phyloP scores from a whole-genome alignment of 1,140 invertebrate species.

The Leucophenga varia region DNA sequence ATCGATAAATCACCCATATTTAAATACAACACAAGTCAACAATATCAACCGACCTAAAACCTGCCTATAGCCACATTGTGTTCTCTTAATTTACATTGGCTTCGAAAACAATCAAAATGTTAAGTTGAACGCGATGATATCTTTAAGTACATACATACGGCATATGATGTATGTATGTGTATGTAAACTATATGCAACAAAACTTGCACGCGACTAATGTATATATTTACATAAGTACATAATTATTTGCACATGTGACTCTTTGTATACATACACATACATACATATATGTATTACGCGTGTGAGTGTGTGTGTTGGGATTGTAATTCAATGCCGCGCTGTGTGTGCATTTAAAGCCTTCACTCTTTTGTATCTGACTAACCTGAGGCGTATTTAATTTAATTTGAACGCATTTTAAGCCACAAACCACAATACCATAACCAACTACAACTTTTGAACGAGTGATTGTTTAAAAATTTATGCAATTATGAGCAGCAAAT shows the following conservation, averaged over 20 bases:
- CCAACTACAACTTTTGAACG: slow-evolving; percentile 15
- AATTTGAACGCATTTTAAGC: slow-evolving; percentile 48
- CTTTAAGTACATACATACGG: too few relatives aligned
- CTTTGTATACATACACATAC: slow-evolving; percentile 5
- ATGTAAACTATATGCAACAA: too few relatives aligned
- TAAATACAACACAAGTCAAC: too few relatives aligned
- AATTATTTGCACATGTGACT: too few relatives aligned
- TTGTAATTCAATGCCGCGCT: slow-evolving; percentile 44
- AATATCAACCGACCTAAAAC: too few relatives aligned
- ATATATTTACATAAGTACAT: slow-evolving; percentile 17
- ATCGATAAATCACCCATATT: too few relatives aligned
- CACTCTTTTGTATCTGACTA: slow-evolving; percentile 19
- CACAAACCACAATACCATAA: slow-evolving; percentile 15
- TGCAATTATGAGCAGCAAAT: slow-evolving; percentile 53
- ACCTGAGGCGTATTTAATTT: slow-evolving; percentile 50
- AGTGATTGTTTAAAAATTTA: slow-evolving; percentile 44
- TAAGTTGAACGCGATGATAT: too few relatives aligned
- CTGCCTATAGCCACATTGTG: too few relatives aligned
- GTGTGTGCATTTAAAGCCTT: slow-evolving; percentile 14
- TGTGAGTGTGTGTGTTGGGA: background rate
- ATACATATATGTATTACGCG: slow-evolving; percentile 8
- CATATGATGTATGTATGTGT: too few relatives aligned
- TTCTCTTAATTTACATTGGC: too few relatives aligned
- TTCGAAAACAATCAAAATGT: too few relatives aligned
- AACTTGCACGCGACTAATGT: slow-evolving; percentile 30